Percentiles rank a stretch among this genome's conserved stretches.
phyloP scores from a whole-genome alignment of 2,888 invertebrate species.

The Drosophila ochracea region DNA sequence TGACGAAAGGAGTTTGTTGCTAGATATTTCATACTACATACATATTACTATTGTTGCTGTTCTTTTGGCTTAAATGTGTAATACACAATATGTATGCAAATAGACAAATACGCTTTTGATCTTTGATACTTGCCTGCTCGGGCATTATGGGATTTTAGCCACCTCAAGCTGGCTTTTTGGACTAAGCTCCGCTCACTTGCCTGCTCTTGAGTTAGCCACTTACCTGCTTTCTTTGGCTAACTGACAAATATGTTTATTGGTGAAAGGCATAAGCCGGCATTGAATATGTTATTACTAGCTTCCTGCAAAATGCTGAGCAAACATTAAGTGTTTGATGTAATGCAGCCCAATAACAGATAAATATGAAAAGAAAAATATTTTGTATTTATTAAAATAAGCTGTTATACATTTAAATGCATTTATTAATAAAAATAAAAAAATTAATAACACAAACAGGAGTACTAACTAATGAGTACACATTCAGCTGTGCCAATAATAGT shows the following conservation, averaged over 20 bases:
- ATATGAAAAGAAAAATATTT: neutral
- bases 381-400: neutral
- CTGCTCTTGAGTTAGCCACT: neutral
- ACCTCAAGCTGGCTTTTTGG: neutral
- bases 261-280: slow-evolving; percentile 3
- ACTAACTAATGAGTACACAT: neutral
- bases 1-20: slow-evolving; percentile 38
- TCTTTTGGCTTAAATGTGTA: slow-evolving; percentile 23
- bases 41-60: slow-evolving; percentile 15
- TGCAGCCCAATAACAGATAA: neutral
- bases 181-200: slow-evolving; percentile 13
- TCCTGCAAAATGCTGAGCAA: neutral
- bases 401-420: neutral
- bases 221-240: neutral
- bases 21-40: slow-evolving; percentile 9
- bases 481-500: neutral
- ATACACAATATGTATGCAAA: slow-evolving; percentile 48
- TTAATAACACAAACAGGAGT: neutral
- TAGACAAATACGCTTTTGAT: slow-evolving; percentile 51
- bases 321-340: neutral
- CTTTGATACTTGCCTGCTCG: slow-evolving; percentile 13
- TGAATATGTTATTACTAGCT: neutral
- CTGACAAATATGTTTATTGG: neutral
- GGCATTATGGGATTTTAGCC: neutral
- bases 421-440: neutral